Percentiles rank a stretch among this genome's conserved stretches.
Evolutionary conservation across 2,888 invertebrate species (phyloP).

Genomic region (Drosophila greeni): DNA sequence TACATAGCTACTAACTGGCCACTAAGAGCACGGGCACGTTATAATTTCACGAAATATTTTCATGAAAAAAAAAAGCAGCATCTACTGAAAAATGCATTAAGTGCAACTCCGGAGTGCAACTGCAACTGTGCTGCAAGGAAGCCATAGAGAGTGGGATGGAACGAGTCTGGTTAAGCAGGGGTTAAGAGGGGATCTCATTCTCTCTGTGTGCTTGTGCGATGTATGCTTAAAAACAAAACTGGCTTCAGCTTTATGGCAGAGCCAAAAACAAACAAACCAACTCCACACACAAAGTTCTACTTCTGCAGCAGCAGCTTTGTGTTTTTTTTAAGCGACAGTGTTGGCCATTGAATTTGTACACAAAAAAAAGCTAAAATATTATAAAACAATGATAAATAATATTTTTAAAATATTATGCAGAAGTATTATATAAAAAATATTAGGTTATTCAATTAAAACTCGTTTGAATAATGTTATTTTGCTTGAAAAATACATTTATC

Average conservation of each 20-base stretch:
- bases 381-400: background rate
- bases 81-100: slow-evolving; percentile 77
- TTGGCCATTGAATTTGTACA: background rate
- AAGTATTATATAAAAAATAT: background rate
- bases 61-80: slow-evolving; percentile 67
- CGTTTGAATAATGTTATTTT: background rate
- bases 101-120: slow-evolving; percentile 65
- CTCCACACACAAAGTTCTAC: slow-evolving; percentile 38
- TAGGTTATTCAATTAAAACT: rapidly evolving
- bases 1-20: slow-evolving; percentile 11
- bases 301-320: slow-evolving; percentile 11
- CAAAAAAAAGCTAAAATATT: background rate
- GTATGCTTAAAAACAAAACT: slow-evolving; percentile 64
- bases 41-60: slow-evolving; percentile 72
- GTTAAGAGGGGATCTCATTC: slow-evolving; percentile 33
- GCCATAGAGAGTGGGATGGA: slow-evolving; percentile 34
- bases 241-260: slow-evolving; percentile 70
- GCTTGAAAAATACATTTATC: background rate
- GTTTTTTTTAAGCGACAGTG: slow-evolving; percentile 3
- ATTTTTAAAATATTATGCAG: background rate
- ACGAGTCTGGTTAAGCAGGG: slow-evolving; percentile 22
- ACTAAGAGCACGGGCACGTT: slow-evolving; percentile 54
- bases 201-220: slow-evolving; percentile 1
- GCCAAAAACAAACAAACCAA: slow-evolving; percentile 69
- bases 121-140: slow-evolving; percentile 48